Evolutionary conservation across 2,888 invertebrate species (phyloP), one percentile per base, ranked within the genome.

Genomic region (Archaeoteleia sp.): DNA sequence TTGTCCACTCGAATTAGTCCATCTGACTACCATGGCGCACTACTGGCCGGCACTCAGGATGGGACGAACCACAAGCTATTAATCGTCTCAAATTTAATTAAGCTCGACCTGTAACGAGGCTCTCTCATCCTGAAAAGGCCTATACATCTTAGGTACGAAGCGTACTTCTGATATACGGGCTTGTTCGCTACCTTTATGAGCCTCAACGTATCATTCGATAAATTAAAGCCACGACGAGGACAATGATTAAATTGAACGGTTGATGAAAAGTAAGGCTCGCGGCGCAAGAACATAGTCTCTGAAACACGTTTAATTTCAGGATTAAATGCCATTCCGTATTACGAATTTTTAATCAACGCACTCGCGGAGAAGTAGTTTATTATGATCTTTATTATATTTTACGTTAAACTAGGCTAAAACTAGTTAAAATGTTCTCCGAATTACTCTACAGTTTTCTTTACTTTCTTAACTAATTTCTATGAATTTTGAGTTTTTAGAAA

Each of bases 31-130:
- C 17, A 37, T n/a, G 37, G 29, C 35, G 48, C 49, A 49, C 29
- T 42, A 25, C 27, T 49, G 61, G 32, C 54, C 37, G 25, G 49
- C 42, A 57, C 20, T 34, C 42, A 58, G 62, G 62, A 62, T 67
- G 46, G 55, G 61, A 67, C 45, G 58, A 66, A 53, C 70, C 68
- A 57, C 75, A 73, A 73, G 72, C 76, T 76, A 78, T 80, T 78
- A 78, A 79, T 78, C 77, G 74, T 67, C 69, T 35, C 55, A 79
- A 79, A 79, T 79, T 78, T 77, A 80, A 79, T 80, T 77, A 79
- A 78, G 74, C 71, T 8, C 32, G 48, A 35, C 54, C 57, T 42
- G 58, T 58, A 48, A 58, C 58, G 58, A 58, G 48, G 34, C 20
- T 15, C 48, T 42, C 34, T 48, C 46, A 29, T 29, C 34, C 48